phyloP scores from a whole-genome alignment of 1,140 invertebrate species.

The Myzus persicae region DNA sequence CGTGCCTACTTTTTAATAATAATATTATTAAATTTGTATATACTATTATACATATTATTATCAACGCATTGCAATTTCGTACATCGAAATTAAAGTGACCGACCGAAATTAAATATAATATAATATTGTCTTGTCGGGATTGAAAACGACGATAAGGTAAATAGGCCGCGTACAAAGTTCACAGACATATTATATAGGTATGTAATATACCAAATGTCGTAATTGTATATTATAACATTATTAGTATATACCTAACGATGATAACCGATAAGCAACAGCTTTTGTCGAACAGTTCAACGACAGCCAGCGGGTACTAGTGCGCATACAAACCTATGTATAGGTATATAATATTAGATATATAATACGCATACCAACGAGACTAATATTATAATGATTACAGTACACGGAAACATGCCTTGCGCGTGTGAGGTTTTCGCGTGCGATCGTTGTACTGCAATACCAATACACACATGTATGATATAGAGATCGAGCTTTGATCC shows the following conservation, averaged over 20 bases:
- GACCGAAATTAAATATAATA: background rate
- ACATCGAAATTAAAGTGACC: background rate
- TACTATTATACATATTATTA: too few species aligned
- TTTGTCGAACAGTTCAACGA: background rate
- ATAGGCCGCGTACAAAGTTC: background rate
- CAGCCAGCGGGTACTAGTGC: background rate
- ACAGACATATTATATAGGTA: background rate
- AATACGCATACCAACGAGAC: background rate
- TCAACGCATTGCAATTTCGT: background rate
- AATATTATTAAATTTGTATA: background rate
- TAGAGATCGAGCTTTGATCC: background rate
- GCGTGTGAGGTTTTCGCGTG: background rate
- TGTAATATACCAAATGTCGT: background rate
- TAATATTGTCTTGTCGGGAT: background rate
- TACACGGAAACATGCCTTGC: background rate
- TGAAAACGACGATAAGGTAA: background rate
- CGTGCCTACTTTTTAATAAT: background rate
- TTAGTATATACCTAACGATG: background rate
- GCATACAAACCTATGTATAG: background rate
- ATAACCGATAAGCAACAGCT: background rate
- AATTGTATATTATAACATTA: background rate
- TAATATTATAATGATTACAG: background rate
- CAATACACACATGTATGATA: background rate
- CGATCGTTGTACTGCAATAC: background rate
- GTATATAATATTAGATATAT: too few species aligned